phyloP scores from a whole-genome alignment of 1,140 invertebrate genomes.

The Asobara japonica region DNA sequence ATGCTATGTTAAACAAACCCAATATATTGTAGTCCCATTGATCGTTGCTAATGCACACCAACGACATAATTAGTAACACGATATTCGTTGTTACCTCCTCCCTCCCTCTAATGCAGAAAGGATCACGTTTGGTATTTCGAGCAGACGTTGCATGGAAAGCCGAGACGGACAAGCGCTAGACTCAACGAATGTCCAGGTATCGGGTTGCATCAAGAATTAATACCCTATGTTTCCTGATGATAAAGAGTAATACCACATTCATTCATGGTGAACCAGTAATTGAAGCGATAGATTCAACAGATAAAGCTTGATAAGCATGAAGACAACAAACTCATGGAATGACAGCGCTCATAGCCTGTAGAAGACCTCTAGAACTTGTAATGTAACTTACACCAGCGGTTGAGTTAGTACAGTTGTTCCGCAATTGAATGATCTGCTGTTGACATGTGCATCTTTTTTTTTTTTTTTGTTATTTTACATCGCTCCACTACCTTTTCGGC shows the following conservation, averaged over 20 bases:
- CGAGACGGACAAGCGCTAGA: neutral
- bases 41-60: neutral
- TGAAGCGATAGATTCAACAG: no score
- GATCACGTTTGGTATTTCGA: constrained; percentile 20
- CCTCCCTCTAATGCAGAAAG: neutral
- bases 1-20: no score
- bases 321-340: no score
- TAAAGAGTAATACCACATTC: neutral
- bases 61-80: constrained; percentile 30
- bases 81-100: neutral
- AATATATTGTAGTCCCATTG: neutral
- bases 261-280: neutral
- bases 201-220: neutral
- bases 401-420: no score
- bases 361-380: no score
- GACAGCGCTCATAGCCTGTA: no score
- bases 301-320: no score
- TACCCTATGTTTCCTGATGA: neutral
- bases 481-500: no score
- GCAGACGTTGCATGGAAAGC: neutral
- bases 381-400: no score
- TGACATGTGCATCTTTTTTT: no score
- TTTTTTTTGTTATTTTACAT: no score
- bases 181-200: neutral
- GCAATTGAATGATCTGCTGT: no score